These are phyloP conservation scores for Neodontobutis hainanensis DNA, from an alignment of 2,113 vertebrate species.

Conservation along the genomic window DNA sequence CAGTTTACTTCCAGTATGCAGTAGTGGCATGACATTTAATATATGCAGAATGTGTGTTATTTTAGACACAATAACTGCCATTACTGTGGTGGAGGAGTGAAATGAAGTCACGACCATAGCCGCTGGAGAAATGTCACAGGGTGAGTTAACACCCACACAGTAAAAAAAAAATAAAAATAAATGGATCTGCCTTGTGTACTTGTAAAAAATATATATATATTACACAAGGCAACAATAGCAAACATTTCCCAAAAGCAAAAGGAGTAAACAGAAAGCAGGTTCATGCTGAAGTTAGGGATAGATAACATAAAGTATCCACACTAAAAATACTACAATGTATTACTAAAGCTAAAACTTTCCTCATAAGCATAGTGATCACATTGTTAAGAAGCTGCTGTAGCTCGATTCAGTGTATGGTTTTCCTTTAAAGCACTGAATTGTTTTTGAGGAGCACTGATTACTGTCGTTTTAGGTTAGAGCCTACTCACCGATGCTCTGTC, in stretches of 20 bases:
- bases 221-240: slow-evolving; percentile 37
- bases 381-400: no score
- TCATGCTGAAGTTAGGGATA: not conserved
- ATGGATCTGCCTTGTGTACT: slow-evolving; percentile 29
- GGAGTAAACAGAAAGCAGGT: not conserved
- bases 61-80: slow-evolving; percentile 62
- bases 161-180: slow-evolving; percentile 34
- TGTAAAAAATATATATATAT: slow-evolving; percentile 34
- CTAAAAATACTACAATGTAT: no score
- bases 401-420: not conserved
- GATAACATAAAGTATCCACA: no score
- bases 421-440: not conserved
- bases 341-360: no score
- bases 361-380: no score
- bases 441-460: not conserved
- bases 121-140: slow-evolving; percentile 67
- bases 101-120: slow-evolving; percentile 65
- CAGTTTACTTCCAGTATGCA: slow-evolving; percentile 27
- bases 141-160: slow-evolving; percentile 60
- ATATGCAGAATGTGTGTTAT: slow-evolving; percentile 52
- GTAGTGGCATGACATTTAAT: slow-evolving; percentile 62
- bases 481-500: slow-evolving; percentile 92
- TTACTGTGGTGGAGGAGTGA: slow-evolving; percentile 61
- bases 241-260: slow-evolving; percentile 18
- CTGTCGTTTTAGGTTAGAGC: slow-evolving; percentile 4